A percentile compares a stretch with the other conserved stretches of the same genome.
These are phyloP conservation scores for Panagrolaimus sp. DNA, from an alignment of 1,140 invertebrate species.

Conservation along the genomic window DNA sequence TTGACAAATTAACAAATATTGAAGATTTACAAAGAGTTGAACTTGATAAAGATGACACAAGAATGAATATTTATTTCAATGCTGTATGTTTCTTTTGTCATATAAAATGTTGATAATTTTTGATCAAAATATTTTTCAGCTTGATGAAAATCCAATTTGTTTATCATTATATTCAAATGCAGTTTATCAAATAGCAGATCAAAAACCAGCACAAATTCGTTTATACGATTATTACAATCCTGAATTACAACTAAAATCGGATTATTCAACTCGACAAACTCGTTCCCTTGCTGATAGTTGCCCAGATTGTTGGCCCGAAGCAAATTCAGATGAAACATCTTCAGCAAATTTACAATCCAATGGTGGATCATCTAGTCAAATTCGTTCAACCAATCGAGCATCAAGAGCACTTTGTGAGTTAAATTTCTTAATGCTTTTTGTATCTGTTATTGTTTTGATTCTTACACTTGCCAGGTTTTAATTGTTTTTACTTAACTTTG, in stretches of 20 bases:
- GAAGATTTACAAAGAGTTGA: constrained; percentile 53
- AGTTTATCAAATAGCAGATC: constrained; percentile 75
- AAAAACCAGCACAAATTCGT: constrained; percentile 74
- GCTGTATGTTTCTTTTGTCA: constrained; percentile 31
- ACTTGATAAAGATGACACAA: constrained; percentile 57
- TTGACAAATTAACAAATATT: constrained; percentile 47
- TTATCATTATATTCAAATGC: constrained; percentile 77
- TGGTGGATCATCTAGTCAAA: no score
- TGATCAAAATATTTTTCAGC: no score
- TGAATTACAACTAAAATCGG: constrained; percentile 64
- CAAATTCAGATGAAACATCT: constrained; percentile 7
- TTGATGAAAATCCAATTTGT: constrained; percentile 70
- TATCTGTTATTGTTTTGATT: no score
- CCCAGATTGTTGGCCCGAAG: constrained; percentile 51
- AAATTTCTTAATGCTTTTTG: no score
- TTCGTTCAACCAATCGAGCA: no score
- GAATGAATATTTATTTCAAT: constrained; percentile 57
- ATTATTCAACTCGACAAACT: constrained; percentile 43
- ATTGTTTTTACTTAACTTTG: no score
- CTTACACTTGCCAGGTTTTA: no score
- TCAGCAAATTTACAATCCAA: no score
- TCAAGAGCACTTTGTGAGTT: no score
- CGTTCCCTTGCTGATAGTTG: constrained; percentile 50
- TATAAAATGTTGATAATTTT: neutral
- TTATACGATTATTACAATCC: constrained; percentile 88